Base-by-base conservation (phyloP, 2,797 vertebrate genomes). In the Gobio occitaniae region DNA sequence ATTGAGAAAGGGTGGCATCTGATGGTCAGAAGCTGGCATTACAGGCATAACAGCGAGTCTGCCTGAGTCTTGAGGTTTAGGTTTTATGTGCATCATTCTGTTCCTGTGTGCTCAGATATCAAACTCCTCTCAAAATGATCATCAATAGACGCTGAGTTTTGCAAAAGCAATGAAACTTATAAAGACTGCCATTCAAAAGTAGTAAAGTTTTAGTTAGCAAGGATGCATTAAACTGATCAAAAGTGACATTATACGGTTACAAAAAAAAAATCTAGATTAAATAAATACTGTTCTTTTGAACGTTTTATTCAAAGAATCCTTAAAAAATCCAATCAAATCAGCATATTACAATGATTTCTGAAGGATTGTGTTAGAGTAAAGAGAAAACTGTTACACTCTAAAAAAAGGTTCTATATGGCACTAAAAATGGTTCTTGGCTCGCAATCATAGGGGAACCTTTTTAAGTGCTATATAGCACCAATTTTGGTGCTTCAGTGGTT, bases 11-110 rank as follows among this genome's bases (percentile, higher is more conserved):
- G 16, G 65, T 36, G 82, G 19, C 82, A 71, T 48, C 71, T 77
- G 63, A 61, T 87, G 86, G 63, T 52, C 32, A 76, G 16, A n/a
- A 38, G 47, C 25, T 44, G 44, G 17, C 54, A 81, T 61, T 80
- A 74, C 63, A 86, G 48, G 1, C 47, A 4, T 3, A 32, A 75
- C 17, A 63, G 15, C 13, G 36, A 13, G 54, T 3, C 3, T 17
- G 15, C 25, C 2, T 36, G 8, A 70, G 59, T n/a, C 17, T 32
- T 69, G 6, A 13, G 13, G 32, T 4, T 36, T 19, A 8, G 2
- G 38, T 13, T 52, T 21, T 0, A 52, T 16, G 36, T n/a, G 29
- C 44, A 41, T 52, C 3, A 69, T 41, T 41, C 36, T 66, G 29
- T 15, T 68, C 7, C 11, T 38, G 10, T 36, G 17, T 1, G 0